Conservation (phyloP, 2,113 vertebrate genomes). For the Dolichallabes microphthalmus region DNA sequence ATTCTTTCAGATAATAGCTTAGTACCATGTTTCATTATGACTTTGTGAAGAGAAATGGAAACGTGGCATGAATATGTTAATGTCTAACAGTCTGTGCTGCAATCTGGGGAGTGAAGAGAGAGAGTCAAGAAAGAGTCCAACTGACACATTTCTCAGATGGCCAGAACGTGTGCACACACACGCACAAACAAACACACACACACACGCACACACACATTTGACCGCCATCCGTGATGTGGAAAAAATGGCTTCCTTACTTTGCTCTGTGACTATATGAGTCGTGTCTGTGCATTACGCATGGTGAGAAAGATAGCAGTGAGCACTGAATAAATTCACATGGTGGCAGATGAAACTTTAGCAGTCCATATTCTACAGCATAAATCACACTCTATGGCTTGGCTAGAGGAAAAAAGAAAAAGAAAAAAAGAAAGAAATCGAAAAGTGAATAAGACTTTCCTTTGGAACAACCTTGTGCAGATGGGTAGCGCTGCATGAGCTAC, state of each 20-base stretch:
- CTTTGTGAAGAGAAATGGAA: constrained; percentile 43
- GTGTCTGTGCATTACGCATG: constrained; percentile 44
- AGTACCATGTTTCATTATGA: constrained; percentile 45
- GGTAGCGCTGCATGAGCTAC: not conserved
- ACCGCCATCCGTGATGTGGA: constrained; percentile 34
- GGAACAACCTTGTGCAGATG: constrained; percentile 12
- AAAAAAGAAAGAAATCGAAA: not conserved
- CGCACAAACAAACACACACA: constrained; percentile 24
- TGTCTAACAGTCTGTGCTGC: constrained; percentile 56
- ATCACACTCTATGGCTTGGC: constrained; percentile 40
- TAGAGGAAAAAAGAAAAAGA: not conserved
- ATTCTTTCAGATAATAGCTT: constrained; percentile 48
- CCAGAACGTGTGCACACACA: constrained; percentile 27
- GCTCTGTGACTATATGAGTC: constrained; percentile 39
- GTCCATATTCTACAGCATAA: constrained; percentile 53
- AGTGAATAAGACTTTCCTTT: constrained; percentile 29
- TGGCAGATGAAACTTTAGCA: constrained; percentile 50
- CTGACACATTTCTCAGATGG: constrained; percentile 51
- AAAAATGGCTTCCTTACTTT: constrained; percentile 42
- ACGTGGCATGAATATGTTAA: constrained; percentile 60
- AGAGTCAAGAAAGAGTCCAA: constrained; percentile 48
- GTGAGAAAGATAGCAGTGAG: constrained; percentile 51
- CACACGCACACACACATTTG: constrained; percentile 38
- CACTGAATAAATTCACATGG: constrained; percentile 50
- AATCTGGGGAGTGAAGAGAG: constrained; percentile 53